A percentile compares a stretch with the other conserved stretches of the same genome.
These are phyloP conservation scores for Gila orcuttii DNA, from an alignment of 2,113 vertebrate genomes.

Conservation along the genomic window DNA sequence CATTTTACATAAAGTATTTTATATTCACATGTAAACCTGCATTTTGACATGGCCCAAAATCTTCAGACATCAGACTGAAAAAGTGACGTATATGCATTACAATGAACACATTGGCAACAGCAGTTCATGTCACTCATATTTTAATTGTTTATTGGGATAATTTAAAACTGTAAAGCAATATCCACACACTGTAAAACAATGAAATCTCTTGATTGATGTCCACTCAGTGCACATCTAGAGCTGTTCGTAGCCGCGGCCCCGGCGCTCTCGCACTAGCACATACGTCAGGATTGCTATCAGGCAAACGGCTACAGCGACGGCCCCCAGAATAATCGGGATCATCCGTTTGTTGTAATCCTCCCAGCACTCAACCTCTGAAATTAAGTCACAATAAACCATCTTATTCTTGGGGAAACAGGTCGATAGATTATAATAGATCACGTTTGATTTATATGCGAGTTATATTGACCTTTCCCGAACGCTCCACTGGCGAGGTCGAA, in stretches of 20 bases:
- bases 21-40: not conserved
- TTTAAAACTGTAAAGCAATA: not conserved
- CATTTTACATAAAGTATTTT: not conserved
- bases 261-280: constrained; percentile 78
- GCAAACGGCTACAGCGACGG: constrained; percentile 72
- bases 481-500: constrained; percentile 73
- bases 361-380: constrained; percentile 86
- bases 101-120: not conserved
- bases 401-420: not conserved
- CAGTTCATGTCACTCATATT: not conserved
- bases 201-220: not conserved
- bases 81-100: not conserved
- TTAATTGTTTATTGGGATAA: not conserved
- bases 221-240: too few relatives aligned
- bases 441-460: too few relatives aligned
- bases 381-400: constrained; percentile 6
- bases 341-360: constrained; percentile 76
- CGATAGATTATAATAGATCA: not conserved
- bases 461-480: constrained; percentile 80
- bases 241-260: constrained; percentile 74
- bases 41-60: not conserved
- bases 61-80: not conserved
- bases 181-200: not conserved
- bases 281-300: constrained; percentile 73
- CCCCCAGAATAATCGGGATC: constrained; percentile 74